Conservation (phyloP, 2,113 vertebrate genomes). For the Chaetodon trifascialis region DNA sequence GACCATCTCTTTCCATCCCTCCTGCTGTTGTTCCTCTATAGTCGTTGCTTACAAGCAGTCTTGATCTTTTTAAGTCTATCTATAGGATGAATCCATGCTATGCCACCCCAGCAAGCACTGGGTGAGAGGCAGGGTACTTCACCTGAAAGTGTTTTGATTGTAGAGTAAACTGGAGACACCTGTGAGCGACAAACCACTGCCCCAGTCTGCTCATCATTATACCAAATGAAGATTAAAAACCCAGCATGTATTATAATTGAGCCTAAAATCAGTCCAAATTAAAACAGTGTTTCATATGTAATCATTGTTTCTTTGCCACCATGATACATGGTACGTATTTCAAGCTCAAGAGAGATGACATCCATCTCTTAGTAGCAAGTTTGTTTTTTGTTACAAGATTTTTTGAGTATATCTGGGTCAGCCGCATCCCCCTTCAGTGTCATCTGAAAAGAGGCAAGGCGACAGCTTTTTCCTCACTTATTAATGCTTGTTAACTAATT, state of each 20-base stretch:
- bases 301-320: constrained; percentile 5
- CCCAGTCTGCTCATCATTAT: neutral
- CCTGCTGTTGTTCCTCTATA: too few species aligned
- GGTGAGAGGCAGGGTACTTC: too few species aligned
- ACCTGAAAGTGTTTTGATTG: too few species aligned
- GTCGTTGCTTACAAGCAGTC: too few species aligned
- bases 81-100: too few species aligned
- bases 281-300: constrained; percentile 5
- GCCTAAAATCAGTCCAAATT: neutral
- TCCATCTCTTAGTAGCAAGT: constrained; percentile 27
- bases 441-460: constrained; percentile 48
- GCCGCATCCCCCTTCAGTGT: constrained; percentile 44
- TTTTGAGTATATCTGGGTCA: constrained; percentile 56
- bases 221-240: neutral
- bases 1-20: neutral
- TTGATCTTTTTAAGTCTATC: too few species aligned
- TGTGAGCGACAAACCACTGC: neutral
- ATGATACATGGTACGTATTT: constrained; percentile 24
- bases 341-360: neutral
- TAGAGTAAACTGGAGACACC: too few species aligned
- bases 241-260: neutral
- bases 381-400: constrained; percentile 14
- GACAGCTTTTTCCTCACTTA: constrained; percentile 74
- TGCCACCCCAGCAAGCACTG: too few species aligned
- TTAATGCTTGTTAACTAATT: constrained; percentile 79